Evolutionary conservation across 2,888 invertebrate genomes (phyloP).

Genomic region (Torymus auratus): DNA sequence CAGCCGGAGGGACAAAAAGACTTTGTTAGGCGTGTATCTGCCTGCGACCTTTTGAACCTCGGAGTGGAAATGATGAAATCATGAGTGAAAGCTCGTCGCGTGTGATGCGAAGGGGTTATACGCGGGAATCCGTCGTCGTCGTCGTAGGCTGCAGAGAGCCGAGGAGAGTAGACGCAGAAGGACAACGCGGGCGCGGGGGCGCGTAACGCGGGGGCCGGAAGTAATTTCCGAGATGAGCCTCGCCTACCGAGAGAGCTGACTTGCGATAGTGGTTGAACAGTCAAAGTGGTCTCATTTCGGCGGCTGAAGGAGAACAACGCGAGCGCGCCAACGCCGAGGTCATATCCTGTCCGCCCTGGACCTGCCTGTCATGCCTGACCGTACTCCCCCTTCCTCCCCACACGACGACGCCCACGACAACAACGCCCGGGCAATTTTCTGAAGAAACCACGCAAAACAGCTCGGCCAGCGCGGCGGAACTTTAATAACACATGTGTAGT

Average conservation of each 20-base stretch:
- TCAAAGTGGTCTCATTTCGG: slow-evolving; percentile 76
- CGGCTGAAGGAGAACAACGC: slow-evolving; percentile 21
- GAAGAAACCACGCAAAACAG: slow-evolving; percentile 69
- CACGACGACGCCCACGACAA: slow-evolving; percentile 50
- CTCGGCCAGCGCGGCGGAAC: slow-evolving; percentile 12
- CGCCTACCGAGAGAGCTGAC: slow-evolving; percentile 60
- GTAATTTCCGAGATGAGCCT: slow-evolving; percentile 76
- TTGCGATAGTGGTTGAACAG: slow-evolving; percentile 76
- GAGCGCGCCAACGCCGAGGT: slow-evolving; percentile 62
- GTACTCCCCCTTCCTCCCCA: slow-evolving; percentile 53
- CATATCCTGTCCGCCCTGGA: slow-evolving; percentile 74
- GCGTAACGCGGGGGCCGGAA: slow-evolving; percentile 70
- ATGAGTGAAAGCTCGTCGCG: slow-evolving; percentile 30
- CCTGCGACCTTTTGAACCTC: slow-evolving; percentile 44
- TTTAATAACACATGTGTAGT: slow-evolving; percentile 37
- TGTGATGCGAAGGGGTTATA: too few species aligned
- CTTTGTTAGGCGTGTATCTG: background rate
- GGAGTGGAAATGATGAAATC: slow-evolving; percentile 42
- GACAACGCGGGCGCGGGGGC: slow-evolving; percentile 65
- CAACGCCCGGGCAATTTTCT: slow-evolving; percentile 70
- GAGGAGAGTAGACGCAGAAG: background rate
- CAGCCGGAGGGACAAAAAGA: background rate
- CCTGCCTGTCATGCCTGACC: slow-evolving; percentile 58
- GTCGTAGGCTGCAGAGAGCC: too few species aligned
- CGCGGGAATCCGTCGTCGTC: too few species aligned